Conservation (phyloP, 2,888 invertebrate species). For the Pterobdella sp. region DNA sequence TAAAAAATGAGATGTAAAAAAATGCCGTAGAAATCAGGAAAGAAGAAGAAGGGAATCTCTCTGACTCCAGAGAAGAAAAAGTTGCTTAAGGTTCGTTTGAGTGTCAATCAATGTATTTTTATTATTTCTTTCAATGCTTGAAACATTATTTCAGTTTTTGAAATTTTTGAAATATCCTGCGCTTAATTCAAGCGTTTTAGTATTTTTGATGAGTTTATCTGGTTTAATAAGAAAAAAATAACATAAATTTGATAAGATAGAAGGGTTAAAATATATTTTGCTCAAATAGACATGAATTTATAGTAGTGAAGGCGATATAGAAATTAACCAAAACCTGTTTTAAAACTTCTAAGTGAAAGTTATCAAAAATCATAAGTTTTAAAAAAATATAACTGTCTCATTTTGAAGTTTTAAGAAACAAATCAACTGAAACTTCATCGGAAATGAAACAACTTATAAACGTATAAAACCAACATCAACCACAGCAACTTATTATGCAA, state of each 20-base stretch:
- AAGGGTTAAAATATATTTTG: not conserved
- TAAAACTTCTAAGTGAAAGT: too few relatives aligned
- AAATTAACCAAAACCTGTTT: too few relatives aligned
- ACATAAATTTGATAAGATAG: not conserved
- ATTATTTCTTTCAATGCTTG: not conserved
- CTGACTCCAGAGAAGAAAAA: conserved; percentile 36
- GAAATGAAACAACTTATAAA: too few relatives aligned
- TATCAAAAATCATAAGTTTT: too few relatives aligned
- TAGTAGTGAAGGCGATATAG: too few relatives aligned
- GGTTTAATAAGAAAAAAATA: not conserved
- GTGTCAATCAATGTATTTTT: not conserved
- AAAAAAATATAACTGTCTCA: too few relatives aligned
- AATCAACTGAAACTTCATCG: too few relatives aligned
- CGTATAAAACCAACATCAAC: too few relatives aligned
- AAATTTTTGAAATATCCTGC: not conserved
- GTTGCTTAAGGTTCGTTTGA: conserved; percentile 33
- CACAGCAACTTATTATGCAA: conserved; percentile 92
- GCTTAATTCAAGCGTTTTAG: not conserved
- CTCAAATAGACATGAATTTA: too few relatives aligned
- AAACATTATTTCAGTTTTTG: not conserved
- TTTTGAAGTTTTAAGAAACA: too few relatives aligned
- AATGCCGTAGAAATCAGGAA: conserved; percentile 33
- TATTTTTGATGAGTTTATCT: not conserved
- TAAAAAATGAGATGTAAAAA: not conserved
- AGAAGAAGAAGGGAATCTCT: conserved; percentile 36